Evolutionary conservation across 2,113 vertebrate species (phyloP), one percentile per base, ranked within the genome.

Genomic region (Seriola dumerili): DNA sequence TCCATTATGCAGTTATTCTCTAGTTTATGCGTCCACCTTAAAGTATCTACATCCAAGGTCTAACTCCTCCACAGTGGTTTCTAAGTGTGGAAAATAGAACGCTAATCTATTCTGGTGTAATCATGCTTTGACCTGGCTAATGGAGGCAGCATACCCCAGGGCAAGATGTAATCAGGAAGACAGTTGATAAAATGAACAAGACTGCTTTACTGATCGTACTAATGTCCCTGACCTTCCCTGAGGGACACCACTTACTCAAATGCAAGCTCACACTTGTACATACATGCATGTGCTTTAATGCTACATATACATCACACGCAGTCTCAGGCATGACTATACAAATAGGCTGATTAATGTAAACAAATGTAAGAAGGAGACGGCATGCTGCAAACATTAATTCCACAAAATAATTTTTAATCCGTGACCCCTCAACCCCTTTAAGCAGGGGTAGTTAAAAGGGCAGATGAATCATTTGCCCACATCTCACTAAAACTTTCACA

Each of bases 141-240:
- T 94, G 92, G 92, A 93, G 88, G 91, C 85, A 87, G 84, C 73
- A 78, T 78, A 90, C 91, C 86, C 85, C 64, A 88, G 90, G 89
- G 92, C 85, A 76, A 89, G 81, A 90, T 90, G 91, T 87, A 92
- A 93, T 94, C 93, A 93, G 89, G 75, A 84, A 83, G 88, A 89
- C 88, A 75, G 90, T 92, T 92, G 91, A 93, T 92, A 91, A 94
- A 93, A 94, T 89, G 87, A 93, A 93, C 89, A 93, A 84, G 89
- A 90, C 85, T 50, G 76, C 72, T 88, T 90, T 89, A 86, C 89
- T 80, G 91, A 90, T 92, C 78, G 72, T 72, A 83, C 89, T 92
- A 89, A 93, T 88, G 86, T 91, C 88, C 86, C 88, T 81, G 91
- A 94, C 91, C 85, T 92, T 93, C 90, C 89, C 90, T 2, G 10